These are phyloP conservation scores for Paramormyrops hopkinsi DNA, from an alignment of 2,797 vertebrate species.

Conservation along the genomic window DNA sequence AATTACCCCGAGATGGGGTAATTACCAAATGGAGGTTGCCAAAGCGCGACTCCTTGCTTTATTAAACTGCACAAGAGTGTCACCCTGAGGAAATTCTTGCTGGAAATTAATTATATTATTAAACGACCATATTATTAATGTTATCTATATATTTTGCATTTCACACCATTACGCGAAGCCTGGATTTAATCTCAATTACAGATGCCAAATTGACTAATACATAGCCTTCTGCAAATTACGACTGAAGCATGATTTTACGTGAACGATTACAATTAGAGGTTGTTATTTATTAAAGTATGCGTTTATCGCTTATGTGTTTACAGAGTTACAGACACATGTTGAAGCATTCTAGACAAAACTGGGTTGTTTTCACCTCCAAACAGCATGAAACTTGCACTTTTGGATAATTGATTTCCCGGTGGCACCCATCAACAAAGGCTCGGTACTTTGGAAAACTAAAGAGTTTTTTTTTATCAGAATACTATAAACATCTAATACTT, in stretches of 20 bases:
- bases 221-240: not conserved
- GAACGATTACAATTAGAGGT: not conserved
- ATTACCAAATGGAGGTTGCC: constrained; percentile 8
- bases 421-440: not conserved
- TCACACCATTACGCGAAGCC: not conserved
- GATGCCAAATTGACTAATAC: constrained; percentile 1
- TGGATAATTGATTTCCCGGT: not conserved
- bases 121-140: not conserved
- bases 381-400: not conserved
- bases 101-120: constrained; percentile 4
- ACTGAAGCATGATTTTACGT: not conserved
- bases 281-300: not conserved
- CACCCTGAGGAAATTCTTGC: constrained; percentile 6
- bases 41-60: not conserved
- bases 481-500: not conserved
- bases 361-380: not conserved
- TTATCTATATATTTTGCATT: constrained; percentile 2
- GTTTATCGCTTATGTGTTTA: not conserved
- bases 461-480: not conserved
- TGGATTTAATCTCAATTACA: not conserved
- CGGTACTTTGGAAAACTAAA: not conserved
- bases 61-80: not conserved
- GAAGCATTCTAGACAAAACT: not conserved
- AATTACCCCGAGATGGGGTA: not conserved
- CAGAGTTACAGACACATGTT: not conserved